Conservation (phyloP, 92 coral and sea anemone genomes). For the Isaurus tuberculatus region DNA sequence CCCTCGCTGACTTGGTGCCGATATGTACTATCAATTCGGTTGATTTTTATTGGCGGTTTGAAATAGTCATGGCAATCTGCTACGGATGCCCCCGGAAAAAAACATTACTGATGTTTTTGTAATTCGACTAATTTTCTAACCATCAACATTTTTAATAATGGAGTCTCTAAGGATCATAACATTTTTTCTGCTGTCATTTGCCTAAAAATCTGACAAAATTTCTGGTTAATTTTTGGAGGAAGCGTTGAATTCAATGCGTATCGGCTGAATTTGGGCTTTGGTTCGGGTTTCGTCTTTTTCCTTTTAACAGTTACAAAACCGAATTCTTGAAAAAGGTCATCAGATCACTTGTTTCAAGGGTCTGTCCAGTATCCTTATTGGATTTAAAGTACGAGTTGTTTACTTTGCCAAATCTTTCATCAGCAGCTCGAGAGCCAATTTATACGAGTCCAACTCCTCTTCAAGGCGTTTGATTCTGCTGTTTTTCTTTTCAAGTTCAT, state of each 20-base stretch:
- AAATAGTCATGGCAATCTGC: conserved; percentile 40
- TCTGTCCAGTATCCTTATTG: neutral
- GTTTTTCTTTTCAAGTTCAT: conserved; percentile 17
- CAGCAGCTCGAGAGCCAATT: conserved; percentile 31
- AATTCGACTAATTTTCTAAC: conserved; percentile 25
- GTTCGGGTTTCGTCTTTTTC: neutral
- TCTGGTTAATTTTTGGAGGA: neutral
- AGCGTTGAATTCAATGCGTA: neutral
- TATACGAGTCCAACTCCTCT: conserved; percentile 6
- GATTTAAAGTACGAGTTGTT: neutral
- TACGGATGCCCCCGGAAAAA: conserved; percentile 37
- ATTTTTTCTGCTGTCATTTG: neutral
- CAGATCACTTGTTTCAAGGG: neutral
- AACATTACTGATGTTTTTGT: conserved; percentile 23
- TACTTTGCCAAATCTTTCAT: conserved; percentile 22
- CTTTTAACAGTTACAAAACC: conserved; percentile 14
- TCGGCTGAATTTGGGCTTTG: conserved; percentile 13
- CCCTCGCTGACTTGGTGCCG: conserved; percentile 31
- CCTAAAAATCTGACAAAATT: neutral
- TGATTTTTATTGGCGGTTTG: conserved; percentile 11
- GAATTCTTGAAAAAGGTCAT: neutral
- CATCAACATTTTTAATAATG: conserved; percentile 24
- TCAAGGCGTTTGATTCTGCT: neutral
- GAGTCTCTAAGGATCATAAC: conserved; percentile 22
- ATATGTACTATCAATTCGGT: conserved; percentile 29